Conservation (phyloP, 1,140 invertebrate genomes). For the Dinothrombium tinctorium region DNA sequence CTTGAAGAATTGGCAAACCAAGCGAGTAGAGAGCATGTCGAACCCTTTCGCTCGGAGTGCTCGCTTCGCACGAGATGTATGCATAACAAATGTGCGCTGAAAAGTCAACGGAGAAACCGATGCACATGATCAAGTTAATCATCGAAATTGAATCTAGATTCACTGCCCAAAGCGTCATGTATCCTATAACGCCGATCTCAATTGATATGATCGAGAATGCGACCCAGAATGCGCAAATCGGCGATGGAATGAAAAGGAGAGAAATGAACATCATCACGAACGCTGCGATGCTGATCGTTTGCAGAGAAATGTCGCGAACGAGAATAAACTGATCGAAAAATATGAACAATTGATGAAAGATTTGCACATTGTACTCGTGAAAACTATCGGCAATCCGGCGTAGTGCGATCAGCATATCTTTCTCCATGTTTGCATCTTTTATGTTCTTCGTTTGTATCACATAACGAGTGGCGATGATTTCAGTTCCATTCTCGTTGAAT, state of each 20-base stretch:
- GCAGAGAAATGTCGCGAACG: slow-evolving; percentile 69
- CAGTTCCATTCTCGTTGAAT: slow-evolving; percentile 44
- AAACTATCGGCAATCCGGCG: slow-evolving; percentile 51
- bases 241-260: slow-evolving; percentile 81
- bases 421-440: slow-evolving; percentile 64
- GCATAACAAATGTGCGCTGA: slow-evolving; percentile 92
- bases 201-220: slow-evolving; percentile 87
- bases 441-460: slow-evolving; percentile 70
- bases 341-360: slow-evolving; percentile 82
- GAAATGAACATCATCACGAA: slow-evolving; percentile 88
- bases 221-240: slow-evolving; percentile 76
- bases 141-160: slow-evolving; percentile 91
- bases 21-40: slow-evolving; percentile 62
- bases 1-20: slow-evolving; percentile 79
- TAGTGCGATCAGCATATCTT: slow-evolving; percentile 61
- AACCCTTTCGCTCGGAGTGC: slow-evolving; percentile 34
- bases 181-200: slow-evolving; percentile 77
- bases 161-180: slow-evolving; percentile 85
- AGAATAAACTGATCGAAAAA: slow-evolving; percentile 88
- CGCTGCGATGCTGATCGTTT: slow-evolving; percentile 73
- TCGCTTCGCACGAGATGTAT: slow-evolving; percentile 53
- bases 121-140: slow-evolving; percentile 97
- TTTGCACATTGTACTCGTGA: slow-evolving; percentile 46
- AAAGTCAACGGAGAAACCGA: slow-evolving; percentile 91
- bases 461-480: slow-evolving; percentile 57